These are phyloP conservation scores for Corythucha ciliata DNA, from an alignment of 2,888 invertebrate genomes.

Conservation along the genomic window DNA sequence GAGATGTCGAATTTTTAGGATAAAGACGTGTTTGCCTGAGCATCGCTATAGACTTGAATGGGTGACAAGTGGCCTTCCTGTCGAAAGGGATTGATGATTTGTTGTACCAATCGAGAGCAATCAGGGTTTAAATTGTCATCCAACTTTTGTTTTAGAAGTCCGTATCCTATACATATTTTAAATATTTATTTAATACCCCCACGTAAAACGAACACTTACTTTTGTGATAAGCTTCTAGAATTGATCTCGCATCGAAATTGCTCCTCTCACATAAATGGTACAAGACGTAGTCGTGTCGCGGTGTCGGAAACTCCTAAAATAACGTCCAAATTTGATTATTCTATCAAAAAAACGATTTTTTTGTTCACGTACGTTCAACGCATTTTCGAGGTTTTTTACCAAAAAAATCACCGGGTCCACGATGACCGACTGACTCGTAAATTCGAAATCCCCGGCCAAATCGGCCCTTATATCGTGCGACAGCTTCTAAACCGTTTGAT, in stretches of 20 bases:
- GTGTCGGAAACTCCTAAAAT: neutral
- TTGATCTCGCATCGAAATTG: constrained; percentile 1
- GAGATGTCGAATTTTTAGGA: neutral
- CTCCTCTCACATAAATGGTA: constrained; percentile 4
- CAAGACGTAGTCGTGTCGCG: constrained; percentile 5
- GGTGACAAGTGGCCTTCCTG: constrained; percentile 5
- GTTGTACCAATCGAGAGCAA: neutral
- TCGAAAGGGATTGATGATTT: constrained; percentile 1
- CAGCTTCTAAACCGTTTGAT: constrained; percentile 14
- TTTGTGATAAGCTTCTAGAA: constrained; percentile 17
- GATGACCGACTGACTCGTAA: constrained; percentile 10
- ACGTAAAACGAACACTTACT: too few species aligned
- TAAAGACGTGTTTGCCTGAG: constrained; percentile 1
- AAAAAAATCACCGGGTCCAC: constrained; percentile 16
- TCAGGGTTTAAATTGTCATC: neutral
- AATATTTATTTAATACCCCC: too few species aligned
- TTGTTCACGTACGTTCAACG: constrained; percentile 2
- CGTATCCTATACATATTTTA: too few species aligned
- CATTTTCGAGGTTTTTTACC: constrained; percentile 10
- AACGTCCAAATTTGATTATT: neutral
- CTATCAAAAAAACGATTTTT: neutral
- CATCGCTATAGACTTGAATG: constrained; percentile 15
- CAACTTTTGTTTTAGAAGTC: neutral
- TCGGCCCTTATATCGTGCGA: constrained; percentile 14
- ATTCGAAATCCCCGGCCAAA: constrained; percentile 18